Base-by-base conservation (phyloP, 2,113 vertebrate species). In the rat (Rattus norvegicus) region DNA sequence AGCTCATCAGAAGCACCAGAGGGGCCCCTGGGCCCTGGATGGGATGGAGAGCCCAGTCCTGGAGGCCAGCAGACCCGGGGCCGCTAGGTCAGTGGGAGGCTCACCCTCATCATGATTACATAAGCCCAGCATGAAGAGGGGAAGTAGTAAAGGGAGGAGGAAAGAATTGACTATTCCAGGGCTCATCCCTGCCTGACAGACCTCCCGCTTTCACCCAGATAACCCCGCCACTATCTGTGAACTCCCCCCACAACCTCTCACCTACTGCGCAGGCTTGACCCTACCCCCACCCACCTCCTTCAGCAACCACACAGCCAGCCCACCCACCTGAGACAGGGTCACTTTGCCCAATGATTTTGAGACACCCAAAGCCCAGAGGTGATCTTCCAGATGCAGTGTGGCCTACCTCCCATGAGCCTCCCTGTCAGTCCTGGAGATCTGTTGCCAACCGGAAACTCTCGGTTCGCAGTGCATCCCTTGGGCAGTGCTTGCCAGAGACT, bases 361-460 rank as follows among this genome's bases (percentile, higher is more conserved):
- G 36, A 49, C 0, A 0, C 26, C 67, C 52, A 30, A 30, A 67
- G 22, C 61, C 47, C 63, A 26, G 19, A 75, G 72, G 70, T 0
- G 20, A 49, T 17, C 70, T 69, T 28, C n/a, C 54, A 20, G 65
- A 56, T 5, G 33, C n/a, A 56, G 5, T 9, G 30, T 33, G 52
- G 17, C 36, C 61, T 75, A 86, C 69, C 5, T 54, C n/a, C 26
- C 39, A 26, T 0, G 7, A 54, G 47, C 30, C 47, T 69, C 28
- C 61, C 83, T 2, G 24, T 28, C 54, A 75, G n/a, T 0, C 88
- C 61, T 24, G 1, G 59, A 73, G 76, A 59, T 7, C 91, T 12
- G 19, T 22, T 6, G 13, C 9, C 0, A 5, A 17, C 7, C 33
- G 0, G 2, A 36, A 17, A 7, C 76, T 61, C 0, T 0, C 43